Conservation (phyloP, 30 jellyfish, hydroid and myxozoan genomes). For the Hydractinia symbiolongicarpus region DNA sequence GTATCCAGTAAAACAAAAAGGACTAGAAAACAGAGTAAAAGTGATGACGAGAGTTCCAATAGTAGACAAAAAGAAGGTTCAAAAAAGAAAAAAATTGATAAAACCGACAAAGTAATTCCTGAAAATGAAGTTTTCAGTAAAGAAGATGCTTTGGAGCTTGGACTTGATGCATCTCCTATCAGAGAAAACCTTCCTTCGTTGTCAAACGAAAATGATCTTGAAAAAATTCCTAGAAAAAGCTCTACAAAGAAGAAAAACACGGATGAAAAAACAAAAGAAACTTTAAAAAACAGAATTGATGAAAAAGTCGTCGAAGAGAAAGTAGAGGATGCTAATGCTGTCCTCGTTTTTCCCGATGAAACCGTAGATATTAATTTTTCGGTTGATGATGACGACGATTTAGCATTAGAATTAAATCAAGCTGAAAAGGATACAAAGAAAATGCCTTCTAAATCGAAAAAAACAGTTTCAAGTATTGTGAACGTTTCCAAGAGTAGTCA, state of each 20-base stretch:
- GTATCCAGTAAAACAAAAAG: neutral
- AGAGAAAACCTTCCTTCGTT: neutral
- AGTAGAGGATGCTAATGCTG: conserved; percentile 1
- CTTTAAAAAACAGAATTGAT: neutral
- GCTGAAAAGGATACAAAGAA: neutral
- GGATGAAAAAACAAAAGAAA: neutral
- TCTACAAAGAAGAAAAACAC: neutral
- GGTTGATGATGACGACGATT: conserved; percentile 37
- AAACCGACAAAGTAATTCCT: neutral
- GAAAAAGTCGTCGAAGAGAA: too few species aligned
- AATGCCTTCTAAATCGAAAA: neutral
- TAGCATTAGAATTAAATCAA: conserved; percentile 26
- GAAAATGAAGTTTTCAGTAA: conserved; percentile 13
- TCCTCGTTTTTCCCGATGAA: conserved; percentile 29
- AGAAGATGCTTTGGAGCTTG: conserved; percentile 36
- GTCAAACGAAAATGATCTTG: neutral
- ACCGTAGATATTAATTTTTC: conserved; percentile 34
- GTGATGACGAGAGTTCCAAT: conserved; percentile 14
- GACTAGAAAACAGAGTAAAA: neutral
- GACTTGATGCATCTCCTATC: conserved; percentile 35
- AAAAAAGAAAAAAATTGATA: neutral
- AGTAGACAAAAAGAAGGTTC: neutral
- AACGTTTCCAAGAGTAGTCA: neutral
- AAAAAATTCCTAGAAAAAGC: neutral
- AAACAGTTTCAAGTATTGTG: neutral